Evolutionary conservation across 2,797 vertebrate species (phyloP), one percentile per base, ranked within the genome.

Genomic region (Liparis tanakae): DNA sequence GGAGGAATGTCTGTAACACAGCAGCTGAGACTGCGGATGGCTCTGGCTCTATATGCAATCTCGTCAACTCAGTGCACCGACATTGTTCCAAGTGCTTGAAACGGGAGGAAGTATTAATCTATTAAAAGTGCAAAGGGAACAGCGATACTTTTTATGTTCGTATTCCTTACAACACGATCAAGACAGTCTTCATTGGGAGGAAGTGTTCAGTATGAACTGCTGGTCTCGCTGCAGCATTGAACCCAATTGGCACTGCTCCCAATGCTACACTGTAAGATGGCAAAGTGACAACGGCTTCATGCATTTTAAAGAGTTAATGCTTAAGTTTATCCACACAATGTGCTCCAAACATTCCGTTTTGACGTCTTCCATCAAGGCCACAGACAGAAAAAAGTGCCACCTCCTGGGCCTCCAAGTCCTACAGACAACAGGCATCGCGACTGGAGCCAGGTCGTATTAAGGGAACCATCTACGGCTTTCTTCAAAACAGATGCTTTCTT

Each of bases 1-100:
- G 79, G 72, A 92, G 79, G 88, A 93, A 93, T 92, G 87, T 86
- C 63, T 70, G 69, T 39, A 59, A 71, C 86, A 80, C 9, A 85
- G 79, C 84, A 85, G 82, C 86, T 78, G 70, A 80, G 56, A 41
- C 65, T 37, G 65, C 60, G 75, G 39, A 80, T 43, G 48, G 15
- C 48, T 80, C 20, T 63, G 43, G 39, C 39, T 59, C 41, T 41
- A 61, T 58, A 70, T 18, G 17, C 20, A 59, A 64, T 62, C 18
- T 68, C 60, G 48, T 37, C 41, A 67, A 36, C 37, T n/a, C 34
- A 61, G 53, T 53, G 41, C 20, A 62, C 34, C 6, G 7, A 66
- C 57, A 22, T 60, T 68, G 53, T 2, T 72, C 10, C 12, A 44
- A 1, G 15, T 43, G 14, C 41, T 57, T 76, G 37, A 56, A 74